A percentile compares a stretch with the other conserved stretches of the same genome.
phyloP scores from a whole-genome alignment of 2,113 vertebrate genomes.

The Silurus glanis region DNA sequence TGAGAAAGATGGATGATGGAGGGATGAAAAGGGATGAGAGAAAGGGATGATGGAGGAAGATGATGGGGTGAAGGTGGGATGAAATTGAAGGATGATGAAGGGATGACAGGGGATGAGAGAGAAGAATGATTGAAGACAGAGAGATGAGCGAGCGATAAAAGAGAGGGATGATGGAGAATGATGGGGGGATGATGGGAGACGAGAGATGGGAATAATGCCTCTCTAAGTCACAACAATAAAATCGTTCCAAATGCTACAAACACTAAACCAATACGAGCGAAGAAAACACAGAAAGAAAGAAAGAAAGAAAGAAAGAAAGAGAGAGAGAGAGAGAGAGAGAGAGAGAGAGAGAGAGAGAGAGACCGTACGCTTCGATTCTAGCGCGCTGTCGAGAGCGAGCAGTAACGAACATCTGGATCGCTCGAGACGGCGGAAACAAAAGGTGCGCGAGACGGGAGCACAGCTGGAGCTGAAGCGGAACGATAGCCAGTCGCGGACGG shows the following conservation, averaged over 20 bases:
- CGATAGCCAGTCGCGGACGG: neutral
- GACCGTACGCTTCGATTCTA: neutral
- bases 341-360: neutral
- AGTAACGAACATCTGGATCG: neutral
- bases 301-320: neutral
- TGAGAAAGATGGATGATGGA: neutral
- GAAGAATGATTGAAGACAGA: too few relatives aligned
- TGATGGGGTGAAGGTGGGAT: neutral
- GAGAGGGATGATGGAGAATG: neutral
- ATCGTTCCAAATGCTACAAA: neutral
- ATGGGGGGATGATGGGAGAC: neutral
- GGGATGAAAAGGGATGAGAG: neutral
- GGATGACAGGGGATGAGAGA: neutral
- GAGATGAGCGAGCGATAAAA: neutral
- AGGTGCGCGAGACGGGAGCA: neutral
- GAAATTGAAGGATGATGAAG: neutral
- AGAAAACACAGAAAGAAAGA: neutral
- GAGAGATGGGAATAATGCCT: neutral
- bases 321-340: neutral
- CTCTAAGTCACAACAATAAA: neutral
- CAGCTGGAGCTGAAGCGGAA: constrained; percentile 19
- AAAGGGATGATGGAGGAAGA: neutral
- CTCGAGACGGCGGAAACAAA: constrained; percentile 6
- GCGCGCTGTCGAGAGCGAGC: neutral
- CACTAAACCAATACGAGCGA: neutral